phyloP scores from a whole-genome alignment of 2,797 vertebrate species.

The Natrix natrix region DNA sequence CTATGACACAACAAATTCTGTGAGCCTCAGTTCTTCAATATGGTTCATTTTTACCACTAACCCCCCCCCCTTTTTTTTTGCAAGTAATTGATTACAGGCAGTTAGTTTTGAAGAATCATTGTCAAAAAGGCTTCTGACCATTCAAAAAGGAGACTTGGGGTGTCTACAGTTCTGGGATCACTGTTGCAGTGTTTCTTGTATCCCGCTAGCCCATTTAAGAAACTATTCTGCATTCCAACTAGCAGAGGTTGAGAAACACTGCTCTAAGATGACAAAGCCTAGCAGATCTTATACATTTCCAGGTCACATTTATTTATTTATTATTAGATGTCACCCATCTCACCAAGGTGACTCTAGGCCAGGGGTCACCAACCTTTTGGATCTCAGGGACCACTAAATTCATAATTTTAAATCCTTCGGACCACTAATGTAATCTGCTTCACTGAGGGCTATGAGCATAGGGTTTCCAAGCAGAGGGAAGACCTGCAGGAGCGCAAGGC shows the following conservation, averaged over 20 bases:
- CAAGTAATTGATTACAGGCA: neutral
- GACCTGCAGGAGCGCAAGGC: too few relatives aligned
- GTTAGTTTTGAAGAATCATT: neutral
- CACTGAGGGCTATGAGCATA: too few relatives aligned
- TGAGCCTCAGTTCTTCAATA: neutral
- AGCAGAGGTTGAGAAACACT: neutral
- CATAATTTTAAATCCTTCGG: too few relatives aligned
- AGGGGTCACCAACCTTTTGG: too few relatives aligned
- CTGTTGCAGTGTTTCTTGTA: neutral
- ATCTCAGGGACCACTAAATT: too few relatives aligned
- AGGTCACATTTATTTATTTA: neutral
- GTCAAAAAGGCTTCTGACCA: neutral
- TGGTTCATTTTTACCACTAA: neutral
- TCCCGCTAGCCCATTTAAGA: neutral
- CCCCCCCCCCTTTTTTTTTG: neutral
- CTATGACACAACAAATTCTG: neutral
- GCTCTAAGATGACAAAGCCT: neutral
- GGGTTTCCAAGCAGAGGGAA: too few relatives aligned
- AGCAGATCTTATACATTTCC: neutral
- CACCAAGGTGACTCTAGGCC: neutral
- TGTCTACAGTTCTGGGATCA: neutral
- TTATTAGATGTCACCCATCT: neutral
- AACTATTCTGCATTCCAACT: neutral
- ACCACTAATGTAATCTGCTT: too few relatives aligned
- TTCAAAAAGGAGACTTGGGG: neutral